These are phyloP conservation scores for Pempheris klunzingeri DNA, from an alignment of 2,797 vertebrate genomes.

Conservation along the genomic window DNA sequence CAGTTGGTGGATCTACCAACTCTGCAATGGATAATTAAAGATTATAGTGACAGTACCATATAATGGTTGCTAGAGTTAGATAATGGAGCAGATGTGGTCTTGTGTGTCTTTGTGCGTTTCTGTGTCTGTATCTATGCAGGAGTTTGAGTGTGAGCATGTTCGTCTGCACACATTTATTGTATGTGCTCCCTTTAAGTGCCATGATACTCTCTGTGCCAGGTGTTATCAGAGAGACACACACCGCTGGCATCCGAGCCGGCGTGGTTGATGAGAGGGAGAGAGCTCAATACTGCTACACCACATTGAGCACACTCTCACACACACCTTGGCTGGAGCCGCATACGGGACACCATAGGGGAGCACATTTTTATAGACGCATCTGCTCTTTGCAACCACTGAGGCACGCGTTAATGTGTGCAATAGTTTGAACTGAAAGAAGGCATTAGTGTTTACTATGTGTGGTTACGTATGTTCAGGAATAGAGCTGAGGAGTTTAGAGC, in stretches of 20 bases:
- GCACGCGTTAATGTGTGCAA: slow-evolving; percentile 52
- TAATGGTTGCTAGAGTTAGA: slow-evolving; percentile 55
- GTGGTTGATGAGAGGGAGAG: slow-evolving; percentile 50
- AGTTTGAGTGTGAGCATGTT: slow-evolving; percentile 6
- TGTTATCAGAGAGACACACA: slow-evolving; percentile 65
- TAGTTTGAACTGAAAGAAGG: slow-evolving; percentile 50
- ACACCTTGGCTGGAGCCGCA: slow-evolving; percentile 62
- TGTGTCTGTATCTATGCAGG: slow-evolving; percentile 18
- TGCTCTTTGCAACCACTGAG: slow-evolving; percentile 70
- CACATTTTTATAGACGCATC: slow-evolving; percentile 75
- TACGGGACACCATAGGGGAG: slow-evolving; percentile 72
- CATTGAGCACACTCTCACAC: slow-evolving; percentile 78
- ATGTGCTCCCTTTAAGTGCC: slow-evolving; percentile 60
- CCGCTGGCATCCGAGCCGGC: slow-evolving; percentile 49
- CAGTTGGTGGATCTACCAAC: slow-evolving; percentile 47
- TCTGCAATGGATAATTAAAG: slow-evolving; percentile 65
- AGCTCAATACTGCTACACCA: slow-evolving; percentile 71
- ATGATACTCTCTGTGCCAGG: slow-evolving; percentile 61
- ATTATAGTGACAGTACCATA: slow-evolving; percentile 45
- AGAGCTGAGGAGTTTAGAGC: slow-evolving; percentile 23
- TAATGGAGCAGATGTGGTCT: slow-evolving; percentile 54
- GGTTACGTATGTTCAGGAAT: slow-evolving; percentile 45
- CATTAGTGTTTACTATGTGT: slow-evolving; percentile 63
- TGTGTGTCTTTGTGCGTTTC: slow-evolving; percentile 24
- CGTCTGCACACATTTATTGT: slow-evolving; percentile 13